A percentile compares a stretch with the other conserved stretches of the same genome.
phyloP scores from a whole-genome alignment of 2,113 vertebrate species.

The Camelus dromedarius region DNA sequence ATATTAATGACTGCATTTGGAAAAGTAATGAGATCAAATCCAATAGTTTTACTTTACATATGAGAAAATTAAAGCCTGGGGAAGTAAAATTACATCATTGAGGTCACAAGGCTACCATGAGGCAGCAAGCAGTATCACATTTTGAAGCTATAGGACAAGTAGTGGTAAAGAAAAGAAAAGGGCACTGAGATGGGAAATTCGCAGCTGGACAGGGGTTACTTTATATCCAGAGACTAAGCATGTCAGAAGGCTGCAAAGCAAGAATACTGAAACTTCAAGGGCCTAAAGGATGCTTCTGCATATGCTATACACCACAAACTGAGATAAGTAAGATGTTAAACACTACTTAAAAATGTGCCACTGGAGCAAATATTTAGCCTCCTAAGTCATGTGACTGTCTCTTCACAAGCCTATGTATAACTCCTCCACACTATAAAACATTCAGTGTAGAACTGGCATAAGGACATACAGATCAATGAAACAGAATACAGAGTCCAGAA shows the following conservation, averaged over 20 bases:
- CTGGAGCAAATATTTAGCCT: slow-evolving; percentile 18
- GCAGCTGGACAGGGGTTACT: not conserved
- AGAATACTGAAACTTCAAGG: not conserved
- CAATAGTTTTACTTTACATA: slow-evolving; percentile 46
- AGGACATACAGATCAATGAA: not conserved
- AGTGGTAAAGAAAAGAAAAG: not conserved
- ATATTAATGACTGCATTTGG: slow-evolving; percentile 35
- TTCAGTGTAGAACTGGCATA: not conserved
- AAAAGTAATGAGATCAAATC: slow-evolving; percentile 55
- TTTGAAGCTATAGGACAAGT: not conserved
- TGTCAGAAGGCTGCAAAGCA: not conserved
- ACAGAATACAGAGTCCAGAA: not conserved
- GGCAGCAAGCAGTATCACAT: not conserved
- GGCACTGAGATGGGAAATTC: not conserved
- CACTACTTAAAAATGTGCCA: not conserved
- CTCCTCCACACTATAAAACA: slow-evolving; percentile 14
- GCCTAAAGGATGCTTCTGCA: slow-evolving; percentile 1
- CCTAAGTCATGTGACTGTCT: not conserved
- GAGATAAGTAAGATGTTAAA: not conserved
- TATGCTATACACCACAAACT: not conserved
- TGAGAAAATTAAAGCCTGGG: slow-evolving; percentile 43
- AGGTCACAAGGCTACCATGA: not conserved
- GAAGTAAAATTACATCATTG: slow-evolving; percentile 34
- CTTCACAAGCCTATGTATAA: slow-evolving; percentile 6
- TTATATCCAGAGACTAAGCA: not conserved